These are phyloP conservation scores for Urocolius indicus DNA, from an alignment of 2,113 vertebrate genomes.

Conservation along the genomic window DNA sequence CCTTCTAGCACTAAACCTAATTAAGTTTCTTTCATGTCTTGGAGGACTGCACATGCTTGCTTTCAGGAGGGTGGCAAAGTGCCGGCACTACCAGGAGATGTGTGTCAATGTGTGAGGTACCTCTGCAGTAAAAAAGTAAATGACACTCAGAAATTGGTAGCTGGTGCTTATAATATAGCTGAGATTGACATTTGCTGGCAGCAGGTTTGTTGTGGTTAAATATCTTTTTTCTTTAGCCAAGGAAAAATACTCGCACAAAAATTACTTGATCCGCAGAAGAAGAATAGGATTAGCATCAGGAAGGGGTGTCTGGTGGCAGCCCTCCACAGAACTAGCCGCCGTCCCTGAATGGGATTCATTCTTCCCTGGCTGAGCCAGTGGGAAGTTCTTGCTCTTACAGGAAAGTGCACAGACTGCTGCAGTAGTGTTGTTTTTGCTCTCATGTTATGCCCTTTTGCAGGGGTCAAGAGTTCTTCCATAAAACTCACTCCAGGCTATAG, in stretches of 20 bases:
- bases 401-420: neutral
- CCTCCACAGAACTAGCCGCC: neutral
- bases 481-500: neutral
- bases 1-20: conserved; percentile 37
- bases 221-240: conserved; percentile 56
- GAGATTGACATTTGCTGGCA: conserved; percentile 49
- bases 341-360: conserved; percentile 37
- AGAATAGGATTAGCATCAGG: conserved; percentile 64
- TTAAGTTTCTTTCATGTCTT: conserved; percentile 19
- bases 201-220: conserved; percentile 55
- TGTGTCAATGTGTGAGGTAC: conserved; percentile 25
- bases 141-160: neutral
- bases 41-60: neutral
- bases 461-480: conserved; percentile 40
- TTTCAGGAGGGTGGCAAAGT: conserved; percentile 15
- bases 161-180: neutral
- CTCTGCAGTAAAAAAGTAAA: neutral
- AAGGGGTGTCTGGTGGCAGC: conserved; percentile 51
- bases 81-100: neutral
- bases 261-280: conserved; percentile 45
- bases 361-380: neutral
- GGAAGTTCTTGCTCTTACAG: conserved; percentile 25
- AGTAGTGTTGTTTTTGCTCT: neutral
- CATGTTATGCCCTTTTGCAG: conserved; percentile 40
- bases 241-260: conserved; percentile 31